A percentile compares a stretch with the other conserved stretches of the same genome.
Evolutionary conservation across 2,888 invertebrate genomes (phyloP).

Genomic region (Anthrax anthrax): DNA sequence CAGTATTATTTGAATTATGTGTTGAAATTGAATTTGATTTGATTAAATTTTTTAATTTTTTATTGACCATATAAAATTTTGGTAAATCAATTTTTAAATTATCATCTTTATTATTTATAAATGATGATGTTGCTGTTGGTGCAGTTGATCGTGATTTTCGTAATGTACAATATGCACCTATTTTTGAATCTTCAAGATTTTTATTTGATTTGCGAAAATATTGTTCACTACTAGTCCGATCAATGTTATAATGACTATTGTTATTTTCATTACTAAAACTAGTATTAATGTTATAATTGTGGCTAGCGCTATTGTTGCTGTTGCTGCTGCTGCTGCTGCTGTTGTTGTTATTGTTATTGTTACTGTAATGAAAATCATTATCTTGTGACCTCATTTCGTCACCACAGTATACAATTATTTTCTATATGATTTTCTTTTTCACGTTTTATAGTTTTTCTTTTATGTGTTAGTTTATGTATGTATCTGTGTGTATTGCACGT

Average conservation of each 20-base stretch:
- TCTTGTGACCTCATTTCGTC: slow-evolving; percentile 4
- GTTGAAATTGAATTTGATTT: background rate
- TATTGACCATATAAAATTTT: slow-evolving; percentile 10
- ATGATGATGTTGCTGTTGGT: background rate
- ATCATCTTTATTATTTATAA: background rate
- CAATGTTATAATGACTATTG: too few relatives aligned
- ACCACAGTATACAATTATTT: background rate
- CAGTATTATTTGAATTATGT: background rate
- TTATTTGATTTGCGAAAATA: slow-evolving; percentile 1
- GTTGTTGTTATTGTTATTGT: too few relatives aligned
- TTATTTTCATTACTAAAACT: too few relatives aligned
- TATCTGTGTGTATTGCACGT: too few relatives aligned
- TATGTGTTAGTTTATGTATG: too few relatives aligned
- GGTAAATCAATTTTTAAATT: slow-evolving; percentile 4
- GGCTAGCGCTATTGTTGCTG: background rate
- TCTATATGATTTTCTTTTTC: background rate
- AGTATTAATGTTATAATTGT: slow-evolving; percentile 3
- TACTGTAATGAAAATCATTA: background rate
- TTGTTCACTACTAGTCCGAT: too few relatives aligned
- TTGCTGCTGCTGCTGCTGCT: too few relatives aligned
- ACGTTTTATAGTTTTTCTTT: background rate
- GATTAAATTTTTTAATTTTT: slow-evolving; percentile 8
- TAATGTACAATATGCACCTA: slow-evolving; percentile 11
- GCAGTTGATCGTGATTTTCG: slow-evolving; percentile 2
- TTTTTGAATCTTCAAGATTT: background rate